Conservation (phyloP, 2,888 invertebrate species). For the Gnatocerus cornutus region DNA sequence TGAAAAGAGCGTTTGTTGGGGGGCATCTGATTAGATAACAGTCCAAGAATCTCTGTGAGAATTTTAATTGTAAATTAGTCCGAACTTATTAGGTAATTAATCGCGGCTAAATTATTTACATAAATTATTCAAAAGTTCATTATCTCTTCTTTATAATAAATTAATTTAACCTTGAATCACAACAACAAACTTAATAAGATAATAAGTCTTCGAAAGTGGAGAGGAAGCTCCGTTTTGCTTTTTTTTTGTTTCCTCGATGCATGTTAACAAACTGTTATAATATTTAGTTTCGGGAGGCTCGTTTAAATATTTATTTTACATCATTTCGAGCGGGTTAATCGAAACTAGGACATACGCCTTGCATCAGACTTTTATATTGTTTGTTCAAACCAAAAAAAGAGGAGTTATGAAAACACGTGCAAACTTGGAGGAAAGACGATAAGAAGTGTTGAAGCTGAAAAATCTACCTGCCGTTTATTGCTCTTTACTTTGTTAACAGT, state of each 20-base stretch:
- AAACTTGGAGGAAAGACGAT: conserved; percentile 4
- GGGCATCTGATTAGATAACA: conserved; percentile 23
- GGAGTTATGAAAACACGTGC: conserved; percentile 18
- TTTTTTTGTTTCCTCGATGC: conserved; percentile 25
- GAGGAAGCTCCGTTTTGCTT: conserved; percentile 10
- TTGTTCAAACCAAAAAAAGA: conserved; percentile 28
- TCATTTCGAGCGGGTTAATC: conserved; percentile 47
- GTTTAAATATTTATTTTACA: conserved; percentile 49
- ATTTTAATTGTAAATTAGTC: conserved; percentile 38
- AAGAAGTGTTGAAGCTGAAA: conserved; percentile 9
- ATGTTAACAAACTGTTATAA: conserved; percentile 46
- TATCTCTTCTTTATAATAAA: conserved; percentile 46
- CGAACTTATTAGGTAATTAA: conserved; percentile 43
- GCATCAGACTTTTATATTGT: conserved; percentile 35
- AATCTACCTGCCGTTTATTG: conserved; percentile 18
- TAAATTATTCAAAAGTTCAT: conserved; percentile 49
- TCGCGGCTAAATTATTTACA: conserved; percentile 37
- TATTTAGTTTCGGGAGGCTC: conserved; percentile 47
- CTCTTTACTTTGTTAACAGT: conserved; percentile 20
- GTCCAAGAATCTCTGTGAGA: neutral
- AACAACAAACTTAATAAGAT: conserved; percentile 13
- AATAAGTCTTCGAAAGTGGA: conserved; percentile 6
- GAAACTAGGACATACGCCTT: conserved; percentile 45
- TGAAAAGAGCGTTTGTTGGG: conserved; percentile 1
- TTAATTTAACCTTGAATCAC: conserved; percentile 42